phyloP scores from a whole-genome alignment of 2,888 invertebrate genomes.

The Drosophila anceps region DNA sequence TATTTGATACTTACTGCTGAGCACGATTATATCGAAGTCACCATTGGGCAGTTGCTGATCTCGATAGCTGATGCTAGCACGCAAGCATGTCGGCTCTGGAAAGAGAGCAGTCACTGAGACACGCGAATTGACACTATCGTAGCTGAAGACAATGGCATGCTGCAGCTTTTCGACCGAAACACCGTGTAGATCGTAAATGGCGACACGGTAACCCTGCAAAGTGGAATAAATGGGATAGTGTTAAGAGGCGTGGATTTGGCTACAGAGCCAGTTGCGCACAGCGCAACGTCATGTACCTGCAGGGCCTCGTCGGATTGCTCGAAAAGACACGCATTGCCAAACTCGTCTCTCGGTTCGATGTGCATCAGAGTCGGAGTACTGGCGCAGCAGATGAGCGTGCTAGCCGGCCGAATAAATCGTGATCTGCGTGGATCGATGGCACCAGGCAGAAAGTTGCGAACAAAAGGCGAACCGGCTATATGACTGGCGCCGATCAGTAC shows the following conservation, averaged over 20 bases:
- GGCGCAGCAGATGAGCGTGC: conserved; percentile 93
- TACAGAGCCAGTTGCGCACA: neutral
- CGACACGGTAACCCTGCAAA: conserved; percentile 88
- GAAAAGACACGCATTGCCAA: conserved; percentile 92
- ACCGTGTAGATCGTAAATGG: conserved; percentile 88
- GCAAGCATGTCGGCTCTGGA: conserved; percentile 92
- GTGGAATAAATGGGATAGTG: neutral
- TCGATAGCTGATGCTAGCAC: conserved; percentile 91
- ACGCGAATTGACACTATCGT: conserved; percentile 92
- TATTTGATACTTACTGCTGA: conserved; percentile 89
- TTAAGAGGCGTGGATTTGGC: neutral
- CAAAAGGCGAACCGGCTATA: conserved; percentile 94
- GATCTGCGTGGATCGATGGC: conserved; percentile 93
- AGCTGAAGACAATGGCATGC: conserved; percentile 88
- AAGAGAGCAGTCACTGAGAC: conserved; percentile 92
- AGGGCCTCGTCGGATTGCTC: conserved; percentile 88
- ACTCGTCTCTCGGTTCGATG: conserved; percentile 96
- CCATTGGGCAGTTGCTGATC: conserved; percentile 93
- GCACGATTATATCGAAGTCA: conserved; percentile 95
- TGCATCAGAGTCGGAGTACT: conserved; percentile 91
- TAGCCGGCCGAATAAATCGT: conserved; percentile 92
- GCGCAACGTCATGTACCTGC: conserved; percentile 83
- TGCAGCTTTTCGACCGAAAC: conserved; percentile 87
- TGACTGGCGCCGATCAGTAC: conserved; percentile 93
- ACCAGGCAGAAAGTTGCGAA: conserved; percentile 93